Base-by-base conservation (phyloP, 2,888 invertebrate genomes). In the Charanyca ferruginea region DNA sequence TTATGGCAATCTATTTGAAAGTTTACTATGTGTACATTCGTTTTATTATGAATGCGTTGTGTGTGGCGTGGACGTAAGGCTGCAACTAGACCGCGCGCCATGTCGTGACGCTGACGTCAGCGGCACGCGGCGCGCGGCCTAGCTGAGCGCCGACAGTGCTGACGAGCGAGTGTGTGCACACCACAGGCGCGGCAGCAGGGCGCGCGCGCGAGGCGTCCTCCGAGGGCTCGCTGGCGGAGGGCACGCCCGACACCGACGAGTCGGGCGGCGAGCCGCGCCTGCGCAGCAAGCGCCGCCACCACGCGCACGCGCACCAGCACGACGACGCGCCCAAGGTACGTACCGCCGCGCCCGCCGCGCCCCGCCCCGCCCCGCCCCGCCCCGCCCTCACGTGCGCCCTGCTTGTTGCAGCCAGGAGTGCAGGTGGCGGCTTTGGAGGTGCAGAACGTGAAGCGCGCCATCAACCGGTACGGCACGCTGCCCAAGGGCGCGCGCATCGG, bases 401-500 rank as follows among this genome's bases (percentile, higher is more conserved):
- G n/a, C 0, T 9, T 48, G 16, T 47, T 65, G 5, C 82, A 89
- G 89, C 91, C 88, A 66, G 96, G 96, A 83, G 97, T 98, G 38
- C 98, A 98, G 84, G 98, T 99, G 73, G 99, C 98, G 60, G 98
- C 99, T 23, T 96, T 99, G 81, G 99, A 99, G 93, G 98, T 99
- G 78, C 98, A 98, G 94, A 99, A 99, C 94, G 99, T 99, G 58
- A 98, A 98, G 87, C 97, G 98, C 80, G 99, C 99, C 51, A 98
- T 98, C 79, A 99, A 98, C 93, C 97, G 99, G 28, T 99, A 99
- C 90, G 99, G 99, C 20, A 99, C 99, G 11, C 95, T 99, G 86
- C 99, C 99, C 0, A 99, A 99, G 93, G 99, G 98, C 53, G 99
- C 99, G 11, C 96, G 99, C 78, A 99, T 99, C 83, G 99, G 99